Evolutionary conservation across 2,888 invertebrate species (phyloP).

Genomic region (Lacanobia wlatinum): DNA sequence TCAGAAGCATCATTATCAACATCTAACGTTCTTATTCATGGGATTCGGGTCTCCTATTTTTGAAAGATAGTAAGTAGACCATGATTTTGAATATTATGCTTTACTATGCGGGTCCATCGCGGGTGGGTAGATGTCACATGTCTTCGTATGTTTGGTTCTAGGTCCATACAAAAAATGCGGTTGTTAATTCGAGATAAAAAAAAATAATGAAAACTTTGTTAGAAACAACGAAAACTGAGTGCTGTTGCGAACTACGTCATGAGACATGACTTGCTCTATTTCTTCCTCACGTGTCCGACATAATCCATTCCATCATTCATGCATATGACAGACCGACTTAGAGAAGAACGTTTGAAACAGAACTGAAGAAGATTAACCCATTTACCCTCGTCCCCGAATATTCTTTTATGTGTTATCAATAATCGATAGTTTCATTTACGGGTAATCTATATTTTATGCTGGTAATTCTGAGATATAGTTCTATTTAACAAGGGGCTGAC

Average conservation of each 20-base stretch:
- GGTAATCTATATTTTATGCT: slow-evolving; percentile 17
- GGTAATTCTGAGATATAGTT: slow-evolving; percentile 24
- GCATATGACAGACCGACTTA: background rate
- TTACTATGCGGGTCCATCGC: too few species aligned
- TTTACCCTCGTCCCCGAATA: slow-evolving; percentile 13
- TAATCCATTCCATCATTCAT: slow-evolving; percentile 9
- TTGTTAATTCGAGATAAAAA: background rate
- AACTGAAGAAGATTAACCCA: slow-evolving; percentile 20
- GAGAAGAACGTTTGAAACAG: slow-evolving; percentile 17
- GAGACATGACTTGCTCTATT: background rate
- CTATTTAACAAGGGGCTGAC: slow-evolving; percentile 2
- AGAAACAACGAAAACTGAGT: background rate
- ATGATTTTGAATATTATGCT: too few species aligned
- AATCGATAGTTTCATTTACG: slow-evolving; percentile 32
- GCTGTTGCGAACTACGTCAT: background rate
- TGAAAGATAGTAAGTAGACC: too few species aligned
- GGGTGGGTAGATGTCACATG: too few species aligned
- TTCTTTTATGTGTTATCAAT: slow-evolving; percentile 24
- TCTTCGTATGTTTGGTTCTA: too few species aligned
- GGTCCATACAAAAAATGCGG: background rate
- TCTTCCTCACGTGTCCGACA: background rate
- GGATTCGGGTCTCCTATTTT: too few species aligned
- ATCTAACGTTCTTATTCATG: too few species aligned
- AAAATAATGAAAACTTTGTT: background rate
- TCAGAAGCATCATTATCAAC: background rate